Conservation (phyloP, 2,113 vertebrate genomes). For the Excalfactoria chinensis region DNA sequence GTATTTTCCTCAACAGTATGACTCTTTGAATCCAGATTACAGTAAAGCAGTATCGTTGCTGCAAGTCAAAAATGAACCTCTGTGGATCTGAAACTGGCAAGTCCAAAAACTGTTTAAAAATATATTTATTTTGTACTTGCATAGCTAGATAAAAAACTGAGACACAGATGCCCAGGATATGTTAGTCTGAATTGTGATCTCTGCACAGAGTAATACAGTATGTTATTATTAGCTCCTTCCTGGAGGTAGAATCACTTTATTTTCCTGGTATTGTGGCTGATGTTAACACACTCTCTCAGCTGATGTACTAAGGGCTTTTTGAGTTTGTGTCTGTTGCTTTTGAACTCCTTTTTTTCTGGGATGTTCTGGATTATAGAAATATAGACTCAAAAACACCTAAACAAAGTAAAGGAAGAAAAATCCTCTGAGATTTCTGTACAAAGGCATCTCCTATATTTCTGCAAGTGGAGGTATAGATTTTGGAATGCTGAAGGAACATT, state of each 20-base stretch:
- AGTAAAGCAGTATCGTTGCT: not conserved
- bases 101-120: not conserved
- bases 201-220: not conserved
- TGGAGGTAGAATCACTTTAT: not conserved
- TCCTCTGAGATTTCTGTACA: not conserved
- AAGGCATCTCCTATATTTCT: fast-evolving
- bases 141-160: not conserved
- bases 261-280: fast-evolving
- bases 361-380: not conserved
- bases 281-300: not conserved
- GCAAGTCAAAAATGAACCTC: constrained; percentile 19
- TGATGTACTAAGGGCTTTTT: not conserved
- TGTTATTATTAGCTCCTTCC: not conserved
- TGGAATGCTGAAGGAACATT: not conserved
- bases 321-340: not conserved
- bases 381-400: not conserved
- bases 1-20: not conserved
- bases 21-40: not conserved
- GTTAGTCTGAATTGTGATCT: not conserved
- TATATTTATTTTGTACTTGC: not conserved
- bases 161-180: not conserved
- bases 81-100: not conserved
- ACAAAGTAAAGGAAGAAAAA: not conserved
- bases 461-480: not conserved
- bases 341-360: not conserved